Conservation (phyloP, 2,113 vertebrate species). For the Numenius arquata region DNA sequence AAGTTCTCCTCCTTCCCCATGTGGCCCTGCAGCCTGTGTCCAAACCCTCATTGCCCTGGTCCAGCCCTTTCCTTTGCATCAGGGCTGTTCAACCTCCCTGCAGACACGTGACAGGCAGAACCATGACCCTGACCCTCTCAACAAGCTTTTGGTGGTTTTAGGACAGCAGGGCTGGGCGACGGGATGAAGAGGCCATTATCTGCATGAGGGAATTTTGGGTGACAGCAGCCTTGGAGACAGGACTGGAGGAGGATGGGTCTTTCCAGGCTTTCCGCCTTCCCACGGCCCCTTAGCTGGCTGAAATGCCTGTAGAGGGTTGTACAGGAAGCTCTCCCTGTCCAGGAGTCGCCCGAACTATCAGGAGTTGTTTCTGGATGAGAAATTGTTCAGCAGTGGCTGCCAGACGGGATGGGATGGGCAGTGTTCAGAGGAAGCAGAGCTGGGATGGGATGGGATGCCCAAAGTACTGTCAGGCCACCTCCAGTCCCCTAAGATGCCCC, state of each 20-base stretch:
- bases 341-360: fast-evolving
- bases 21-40: background rate
- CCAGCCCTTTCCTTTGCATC: background rate
- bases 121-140: background rate
- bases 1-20: background rate
- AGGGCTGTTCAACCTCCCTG: background rate
- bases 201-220: background rate
- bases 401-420: background rate
- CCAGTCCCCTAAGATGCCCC: background rate
- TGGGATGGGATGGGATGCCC: background rate
- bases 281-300: fast-evolving
- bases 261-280: background rate
- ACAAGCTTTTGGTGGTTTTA: background rate
- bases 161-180: background rate
- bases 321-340: background rate
- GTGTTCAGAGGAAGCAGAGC: background rate
- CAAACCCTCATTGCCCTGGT: background rate
- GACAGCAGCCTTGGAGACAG: background rate
- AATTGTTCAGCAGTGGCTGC: background rate
- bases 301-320: background rate
- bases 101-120: background rate
- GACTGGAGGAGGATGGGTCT: background rate
- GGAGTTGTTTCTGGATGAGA: background rate
- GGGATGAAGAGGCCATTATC: background rate
- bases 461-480: background rate